Conservation (phyloP, 2,113 vertebrate species). For the Platysternon megacephalum region DNA sequence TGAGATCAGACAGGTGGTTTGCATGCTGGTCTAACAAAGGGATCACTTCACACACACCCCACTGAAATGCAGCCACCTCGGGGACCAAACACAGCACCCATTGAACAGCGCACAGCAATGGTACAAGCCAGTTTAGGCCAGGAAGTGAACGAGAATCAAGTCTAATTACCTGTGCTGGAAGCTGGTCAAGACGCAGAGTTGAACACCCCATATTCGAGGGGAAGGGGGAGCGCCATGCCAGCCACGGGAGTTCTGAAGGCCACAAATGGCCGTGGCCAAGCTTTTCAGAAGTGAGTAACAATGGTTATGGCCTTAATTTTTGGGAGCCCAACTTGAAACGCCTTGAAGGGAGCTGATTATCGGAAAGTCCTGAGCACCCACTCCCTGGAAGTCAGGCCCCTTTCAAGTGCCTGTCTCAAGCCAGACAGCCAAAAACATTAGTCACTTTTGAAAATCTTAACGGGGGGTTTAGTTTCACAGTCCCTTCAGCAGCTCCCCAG, state of each 20-base stretch:
- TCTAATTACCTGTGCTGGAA: fast-evolving
- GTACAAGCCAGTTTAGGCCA: not conserved
- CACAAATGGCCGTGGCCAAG: not conserved
- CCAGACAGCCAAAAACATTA: not conserved
- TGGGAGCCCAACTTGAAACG: no score
- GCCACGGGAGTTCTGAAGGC: not conserved
- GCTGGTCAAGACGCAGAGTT: not conserved
- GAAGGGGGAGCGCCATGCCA: not conserved
- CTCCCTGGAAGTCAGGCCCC: no score
- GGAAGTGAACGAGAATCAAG: not conserved
- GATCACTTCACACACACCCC: not conserved
- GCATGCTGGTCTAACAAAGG: not conserved
- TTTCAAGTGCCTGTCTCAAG: no score
- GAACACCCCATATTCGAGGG: fast-evolving
- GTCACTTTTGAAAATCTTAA: not conserved
- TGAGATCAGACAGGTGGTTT: not conserved
- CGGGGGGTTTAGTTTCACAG: not conserved
- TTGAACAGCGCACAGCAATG: not conserved
- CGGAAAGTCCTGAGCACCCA: no score
- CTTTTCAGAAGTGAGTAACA: fast-evolving
- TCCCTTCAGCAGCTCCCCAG: not conserved
- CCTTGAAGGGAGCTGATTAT: no score
- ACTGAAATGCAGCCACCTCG: not conserved
- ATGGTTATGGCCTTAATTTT: not conserved
- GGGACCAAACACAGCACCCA: not conserved